Percentiles rank a stretch among this genome's conserved stretches.
Evolutionary conservation across 2,888 invertebrate species (phyloP).

Genomic region (Panopea generosa): DNA sequence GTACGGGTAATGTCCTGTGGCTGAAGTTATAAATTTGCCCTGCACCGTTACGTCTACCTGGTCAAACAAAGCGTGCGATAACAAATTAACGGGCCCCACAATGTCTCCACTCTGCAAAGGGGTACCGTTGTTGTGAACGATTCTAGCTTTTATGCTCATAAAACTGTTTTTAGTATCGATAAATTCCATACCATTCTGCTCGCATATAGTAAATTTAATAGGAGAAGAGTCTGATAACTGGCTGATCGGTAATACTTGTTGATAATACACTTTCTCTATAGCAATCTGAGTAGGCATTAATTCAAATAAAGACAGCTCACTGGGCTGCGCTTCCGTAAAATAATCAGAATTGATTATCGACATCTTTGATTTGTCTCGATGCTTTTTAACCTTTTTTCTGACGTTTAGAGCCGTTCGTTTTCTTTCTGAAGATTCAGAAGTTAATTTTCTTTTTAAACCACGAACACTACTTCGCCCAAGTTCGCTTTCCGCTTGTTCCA

Average conservation of each 20-base stretch:
- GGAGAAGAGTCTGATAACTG: conserved; percentile 23
- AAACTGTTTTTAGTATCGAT: too few relatives aligned
- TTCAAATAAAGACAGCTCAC: conserved; percentile 18
- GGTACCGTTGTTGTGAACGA: conserved; percentile 3
- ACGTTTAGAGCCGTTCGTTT: too few relatives aligned
- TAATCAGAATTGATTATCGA: conserved; percentile 1
- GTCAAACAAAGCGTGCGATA: conserved; percentile 37
- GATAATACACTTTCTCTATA: conserved; percentile 13
- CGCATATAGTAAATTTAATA: conserved; percentile 15
- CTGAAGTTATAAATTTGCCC: too few relatives aligned
- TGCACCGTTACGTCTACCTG: conserved; percentile 33
- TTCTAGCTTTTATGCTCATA: conserved; percentile 6
- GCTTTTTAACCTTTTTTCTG: background rate
- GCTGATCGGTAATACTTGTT: too few relatives aligned
- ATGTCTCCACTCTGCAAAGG: too few relatives aligned
- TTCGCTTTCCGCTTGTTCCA: background rate
- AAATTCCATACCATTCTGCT: conserved; percentile 28
- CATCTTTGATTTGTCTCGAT: conserved; percentile 4
- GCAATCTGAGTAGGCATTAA: conserved; percentile 18
- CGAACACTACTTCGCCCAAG: too few relatives aligned
- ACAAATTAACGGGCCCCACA: conserved; percentile 1
- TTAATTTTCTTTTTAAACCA: too few relatives aligned
- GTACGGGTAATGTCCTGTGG: conserved; percentile 52
- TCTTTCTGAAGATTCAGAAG: too few relatives aligned
- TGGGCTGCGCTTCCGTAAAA: conserved; percentile 26